Base-by-base conservation (phyloP, 2,797 vertebrate species). In the Neosilurus mollespiculum region DNA sequence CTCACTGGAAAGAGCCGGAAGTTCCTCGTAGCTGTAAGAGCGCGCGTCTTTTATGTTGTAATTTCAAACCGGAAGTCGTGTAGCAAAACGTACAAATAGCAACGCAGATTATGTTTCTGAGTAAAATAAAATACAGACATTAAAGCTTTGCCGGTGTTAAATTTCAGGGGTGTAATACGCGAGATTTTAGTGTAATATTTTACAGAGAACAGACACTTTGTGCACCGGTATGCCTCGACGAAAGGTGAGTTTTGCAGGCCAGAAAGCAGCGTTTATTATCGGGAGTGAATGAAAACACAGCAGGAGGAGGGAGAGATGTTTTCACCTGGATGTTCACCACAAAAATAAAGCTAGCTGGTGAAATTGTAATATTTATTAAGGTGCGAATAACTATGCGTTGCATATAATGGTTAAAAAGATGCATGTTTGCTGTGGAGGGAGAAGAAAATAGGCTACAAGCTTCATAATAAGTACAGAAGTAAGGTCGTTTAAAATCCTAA, bases 151-250 rank as follows among this genome's bases (percentile, higher is more conserved):
- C 24, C 10, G 4, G 61, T 26, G 43, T 37, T 76, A 43, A 59
- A 53, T 26, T 20, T 53, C 1, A 30, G 16, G 10, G 4, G 8
- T 18, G 15, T 9, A 30, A 0, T 18, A 65, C 0, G 4, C 43
- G 5, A 26, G 43, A 49, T 61, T 18, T 51, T 0, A 24, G n/a
- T 10, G 37, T 51, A 53, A 62, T 65, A 49, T 49, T 78, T 62
- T 9, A 34, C 75, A 49, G 75, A 18, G 24, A 15, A 11, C 16
- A 16, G n/a, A 20, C 26, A 61, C 61, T 53, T 51, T 20, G 59
- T 65, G 77, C 77, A 62, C 20, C 43, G 61, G 34, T 78, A 78
- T 78, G 77, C 77, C 77, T 78, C 77, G 77, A 65, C 56, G 64
- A 69, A 78, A 61, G 65, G 82, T 58, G 75, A 70, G 73, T 65